phyloP scores from a whole-genome alignment of 2,888 invertebrate species.

The Morpho helenor region DNA sequence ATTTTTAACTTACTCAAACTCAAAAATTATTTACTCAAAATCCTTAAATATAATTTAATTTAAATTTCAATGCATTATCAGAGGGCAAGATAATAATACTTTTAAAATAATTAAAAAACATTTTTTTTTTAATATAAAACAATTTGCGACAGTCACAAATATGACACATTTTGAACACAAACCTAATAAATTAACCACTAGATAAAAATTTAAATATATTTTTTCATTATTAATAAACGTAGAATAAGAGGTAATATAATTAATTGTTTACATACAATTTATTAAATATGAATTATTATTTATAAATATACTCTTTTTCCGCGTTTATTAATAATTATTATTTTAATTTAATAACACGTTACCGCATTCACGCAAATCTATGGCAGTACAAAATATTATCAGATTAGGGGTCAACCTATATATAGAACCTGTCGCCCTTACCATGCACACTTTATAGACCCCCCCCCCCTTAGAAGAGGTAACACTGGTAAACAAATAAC shows the following conservation, averaged over 20 bases:
- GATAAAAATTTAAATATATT: conserved; percentile 23
- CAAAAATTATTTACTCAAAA: not conserved
- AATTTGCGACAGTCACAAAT: conserved; percentile 63
- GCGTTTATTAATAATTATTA: conserved; percentile 6
- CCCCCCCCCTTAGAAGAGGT: too few relatives aligned
- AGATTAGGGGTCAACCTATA: too few relatives aligned
- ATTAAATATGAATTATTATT: not conserved
- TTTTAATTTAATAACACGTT: conserved; percentile 29
- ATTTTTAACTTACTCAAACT: too few relatives aligned
- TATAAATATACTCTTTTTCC: not conserved
- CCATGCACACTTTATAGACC: too few relatives aligned
- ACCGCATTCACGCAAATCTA: conserved; percentile 31
- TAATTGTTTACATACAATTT: too few relatives aligned
- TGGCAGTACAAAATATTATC: conserved; percentile 29
- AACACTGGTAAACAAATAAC: too few relatives aligned
- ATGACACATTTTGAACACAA: conserved; percentile 78
- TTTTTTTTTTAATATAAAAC: conserved; percentile 22
- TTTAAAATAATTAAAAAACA: conserved; percentile 12
- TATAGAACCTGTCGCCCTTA: too few relatives aligned
- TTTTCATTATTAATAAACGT: conserved; percentile 16
- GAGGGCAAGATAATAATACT: conserved; percentile 23
- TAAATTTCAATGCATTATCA: conserved; percentile 1
- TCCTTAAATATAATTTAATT: not conserved
- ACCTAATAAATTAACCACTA: conserved; percentile 49
- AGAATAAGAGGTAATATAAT: not conserved